phyloP scores from a whole-genome alignment of 2,797 vertebrate genomes.

The Mastacembelus armatus region DNA sequence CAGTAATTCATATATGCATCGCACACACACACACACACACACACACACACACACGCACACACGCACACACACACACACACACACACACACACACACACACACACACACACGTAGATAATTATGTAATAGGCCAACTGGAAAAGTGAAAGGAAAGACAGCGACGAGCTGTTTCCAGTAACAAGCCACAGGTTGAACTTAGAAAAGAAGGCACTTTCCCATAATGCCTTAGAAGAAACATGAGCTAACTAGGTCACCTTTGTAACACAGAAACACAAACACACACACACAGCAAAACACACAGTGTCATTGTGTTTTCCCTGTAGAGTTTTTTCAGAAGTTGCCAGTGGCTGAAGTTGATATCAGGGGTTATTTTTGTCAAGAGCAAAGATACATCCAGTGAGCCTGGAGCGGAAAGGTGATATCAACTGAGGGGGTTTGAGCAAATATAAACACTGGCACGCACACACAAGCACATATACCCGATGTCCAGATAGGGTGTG shows the following conservation, averaged over 20 bases:
- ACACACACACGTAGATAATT: conserved; percentile 28
- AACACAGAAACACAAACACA: conserved; percentile 3
- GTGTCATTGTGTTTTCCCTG: conserved; percentile 34
- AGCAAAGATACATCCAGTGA: conserved; percentile 37
- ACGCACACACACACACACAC: no score
- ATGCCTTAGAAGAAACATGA: conserved; percentile 65
- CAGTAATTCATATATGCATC: no score
- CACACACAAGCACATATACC: conserved; percentile 21
- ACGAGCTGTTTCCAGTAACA: conserved; percentile 54
- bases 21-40: no score
- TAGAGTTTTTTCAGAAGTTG: conserved; percentile 33
- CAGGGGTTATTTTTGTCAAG: conserved; percentile 55
- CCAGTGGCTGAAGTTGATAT: conserved; percentile 40
- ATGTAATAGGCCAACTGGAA: conserved; percentile 40
- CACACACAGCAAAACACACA: conserved; percentile 15
- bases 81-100: no score
- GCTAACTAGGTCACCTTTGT: conserved; percentile 61
- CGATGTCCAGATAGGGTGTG: conserved; percentile 50
- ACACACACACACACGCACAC: no score
- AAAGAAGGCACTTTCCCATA: conserved; percentile 49
- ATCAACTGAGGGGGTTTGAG: conserved; percentile 53
- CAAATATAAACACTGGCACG: conserved; percentile 63
- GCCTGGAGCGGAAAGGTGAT: conserved; percentile 55
- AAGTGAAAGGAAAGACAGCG: conserved; percentile 13
- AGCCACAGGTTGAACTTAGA: conserved; percentile 44